Percentiles rank a stretch among this genome's conserved stretches.
phyloP scores from a whole-genome alignment of 2,113 vertebrate species.

The Cynopterus brachyotis region DNA sequence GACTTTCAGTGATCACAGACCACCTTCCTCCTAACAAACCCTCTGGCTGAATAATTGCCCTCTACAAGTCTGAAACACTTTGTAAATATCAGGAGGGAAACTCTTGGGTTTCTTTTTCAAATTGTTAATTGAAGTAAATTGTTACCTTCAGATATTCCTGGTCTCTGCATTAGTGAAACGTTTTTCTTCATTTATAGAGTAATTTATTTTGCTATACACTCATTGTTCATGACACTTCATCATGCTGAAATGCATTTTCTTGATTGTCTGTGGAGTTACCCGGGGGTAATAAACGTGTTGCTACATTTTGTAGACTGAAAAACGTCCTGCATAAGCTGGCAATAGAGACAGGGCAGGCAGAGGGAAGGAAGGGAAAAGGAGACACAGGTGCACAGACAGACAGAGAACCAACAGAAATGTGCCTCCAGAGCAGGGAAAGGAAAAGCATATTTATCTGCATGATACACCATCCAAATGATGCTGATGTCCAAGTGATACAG shows the following conservation, averaged over 20 bases:
- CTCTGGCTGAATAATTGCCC: background rate
- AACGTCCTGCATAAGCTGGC: conserved; percentile 9
- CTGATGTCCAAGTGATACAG: background rate
- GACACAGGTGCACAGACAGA: background rate
- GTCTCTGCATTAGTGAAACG: conserved; percentile 42
- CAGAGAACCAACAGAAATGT: background rate
- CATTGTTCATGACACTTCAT: conserved; percentile 58
- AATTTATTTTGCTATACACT: conserved; percentile 65
- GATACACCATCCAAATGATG: background rate
- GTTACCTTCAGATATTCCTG: conserved; percentile 59
- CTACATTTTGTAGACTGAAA: conserved; percentile 53
- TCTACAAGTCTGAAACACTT: conserved; percentile 4
- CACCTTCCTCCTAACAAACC: background rate
- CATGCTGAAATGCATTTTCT: conserved; percentile 71
- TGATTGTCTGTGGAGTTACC: conserved; percentile 61
- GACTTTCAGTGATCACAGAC: background rate
- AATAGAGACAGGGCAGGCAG: background rate
- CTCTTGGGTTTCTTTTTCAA: background rate
- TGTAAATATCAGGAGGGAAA: conserved; percentile 3
- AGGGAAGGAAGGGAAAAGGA: background rate
- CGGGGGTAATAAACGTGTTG: conserved; percentile 60
- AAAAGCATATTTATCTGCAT: background rate
- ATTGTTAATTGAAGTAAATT: conserved; percentile 74
- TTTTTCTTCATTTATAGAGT: conserved; percentile 60
- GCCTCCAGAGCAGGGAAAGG: background rate